Base-by-base conservation (phyloP, 1,140 invertebrate genomes). In the Caligus rogercresseyi region DNA sequence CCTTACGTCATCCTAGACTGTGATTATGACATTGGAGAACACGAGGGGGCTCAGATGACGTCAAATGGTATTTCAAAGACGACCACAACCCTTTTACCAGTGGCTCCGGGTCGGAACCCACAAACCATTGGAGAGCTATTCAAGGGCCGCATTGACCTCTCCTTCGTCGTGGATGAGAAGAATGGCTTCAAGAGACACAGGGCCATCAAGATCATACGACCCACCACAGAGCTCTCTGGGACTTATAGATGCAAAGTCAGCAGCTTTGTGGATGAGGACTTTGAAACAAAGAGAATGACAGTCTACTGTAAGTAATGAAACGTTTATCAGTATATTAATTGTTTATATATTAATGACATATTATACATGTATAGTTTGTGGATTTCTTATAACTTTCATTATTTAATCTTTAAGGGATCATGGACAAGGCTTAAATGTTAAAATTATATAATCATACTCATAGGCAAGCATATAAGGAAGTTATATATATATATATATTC, bases 181-280 rank as follows among this genome's bases (percentile, higher is more conserved):
- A 19, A 63, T 13, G 25, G 52, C 16, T 63, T 23, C 25, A 21
- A 55, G 2, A 63, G 52, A 55, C 83, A 86, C 69, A 76, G 86
- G 67, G 85, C 85, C 7, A 76, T 89, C 68, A 83, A 82, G 70
- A 82, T 89, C 68, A 68, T 80, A 64, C 79, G 79, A 65, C 82
- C 84, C 4, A 81, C 80, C 15, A 80, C 82, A 19, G 82, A 86
- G 65, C 75, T 87, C 21, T 82, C 80, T 21, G 85, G 85, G 14
- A 78, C 80, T 65, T 88, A 86, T 70, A 83, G 78, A 26, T 89
- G 86, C 71, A 78, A 79, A 52, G 84, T 88, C 14, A 58, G 51
- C 51, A 56, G 52, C 19, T 63, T 63, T 53, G 2, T 63, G 1
- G 61, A 63, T 26, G 61, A 63, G 23, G 61, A 63, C 52, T 63